Conservation (phyloP, 2,113 vertebrate genomes). For the Pteruthius melanotis region DNA sequence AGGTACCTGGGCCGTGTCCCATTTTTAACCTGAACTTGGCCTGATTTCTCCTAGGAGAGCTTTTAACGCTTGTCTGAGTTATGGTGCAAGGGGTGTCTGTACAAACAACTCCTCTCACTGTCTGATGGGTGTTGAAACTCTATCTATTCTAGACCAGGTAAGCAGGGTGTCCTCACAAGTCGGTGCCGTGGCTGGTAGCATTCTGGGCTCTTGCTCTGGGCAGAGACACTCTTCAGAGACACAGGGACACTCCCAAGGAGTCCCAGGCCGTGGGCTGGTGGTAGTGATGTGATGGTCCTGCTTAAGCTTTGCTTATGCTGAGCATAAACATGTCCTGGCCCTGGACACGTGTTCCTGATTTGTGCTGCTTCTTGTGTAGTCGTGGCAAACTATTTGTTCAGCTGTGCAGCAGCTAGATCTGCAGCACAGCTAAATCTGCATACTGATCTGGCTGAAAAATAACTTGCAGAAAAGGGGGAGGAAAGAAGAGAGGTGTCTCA, state of each 20-base stretch:
- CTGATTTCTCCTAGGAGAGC: conserved; percentile 15
- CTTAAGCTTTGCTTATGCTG: neutral
- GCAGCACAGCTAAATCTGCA: conserved; percentile 6
- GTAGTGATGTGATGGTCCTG: neutral
- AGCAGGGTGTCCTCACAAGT: neutral
- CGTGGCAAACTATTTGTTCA: conserved; percentile 42
- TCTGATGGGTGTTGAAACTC: neutral
- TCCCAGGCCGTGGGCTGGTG: neutral
- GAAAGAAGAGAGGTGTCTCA: neutral
- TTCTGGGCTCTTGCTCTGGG: neutral
- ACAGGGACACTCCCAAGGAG: too few relatives aligned
- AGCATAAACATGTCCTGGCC: neutral
- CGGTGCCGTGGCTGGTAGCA: neutral
- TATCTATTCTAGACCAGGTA: neutral
- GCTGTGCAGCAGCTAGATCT: conserved; percentile 22
- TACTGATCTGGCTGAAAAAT: conserved; percentile 18
- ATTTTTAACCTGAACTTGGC: neutral
- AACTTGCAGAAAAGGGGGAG: neutral
- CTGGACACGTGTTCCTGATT: neutral
- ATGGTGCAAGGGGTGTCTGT: neutral
- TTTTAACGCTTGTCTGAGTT: neutral
- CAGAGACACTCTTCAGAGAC: neutral
- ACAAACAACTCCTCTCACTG: neutral
- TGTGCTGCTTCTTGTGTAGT: conserved; percentile 9
- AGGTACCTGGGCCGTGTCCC: neutral